Base-by-base conservation (phyloP, 2,797 vertebrate genomes). In the Bovichtus variegatus region DNA sequence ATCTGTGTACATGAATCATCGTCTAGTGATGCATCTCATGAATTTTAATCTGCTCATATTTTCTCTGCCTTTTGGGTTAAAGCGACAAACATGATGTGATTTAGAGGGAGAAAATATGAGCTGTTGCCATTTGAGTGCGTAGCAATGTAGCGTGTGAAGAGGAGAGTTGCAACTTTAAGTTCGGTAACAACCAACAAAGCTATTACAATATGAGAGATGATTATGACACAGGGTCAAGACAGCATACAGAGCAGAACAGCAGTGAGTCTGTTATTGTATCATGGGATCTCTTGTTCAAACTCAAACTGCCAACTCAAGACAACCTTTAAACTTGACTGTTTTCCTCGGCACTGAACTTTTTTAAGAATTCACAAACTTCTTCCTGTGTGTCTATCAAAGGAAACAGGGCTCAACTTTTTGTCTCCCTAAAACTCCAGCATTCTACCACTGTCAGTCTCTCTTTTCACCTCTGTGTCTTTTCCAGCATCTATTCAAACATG, bases 1-100 rank as follows among this genome's bases (percentile, higher is more conserved):
- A 71, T 71, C 15, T 49, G 43, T 46, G 23, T 19, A 38, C 49
- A 49, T 53, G 73, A 55, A 67, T 81, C 65, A 66, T n/a, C 67
- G 18, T 21, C 15, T 25, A 9, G 27, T 53, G 59, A 73, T 67
- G 29, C 38, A 40, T 43, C 25, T 44, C 6, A n/a, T 65, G 34
- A 65, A 65, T 60, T 63, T 38, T 47, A 67, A 18, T 69, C 29
- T 64, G 63, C 49, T 78, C 60, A n/a, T 25, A 53, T 46, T 77
- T 60, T 18, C 34, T 18, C 21, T 16, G 34, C 18, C 27, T 50
- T 47, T 23, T 11, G 31, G n/a, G 31, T 59, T 44, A 36, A 72
- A 18, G 16, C 47, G 67, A 13, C 13, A 43, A 18, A 60, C 44
- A 40, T 9, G 49, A 38, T 46, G 5, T 46, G 54, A 78, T 61